Evolutionary conservation across 1,140 invertebrate genomes (phyloP).

Genomic region (Macrosteles quadrilineatus): DNA sequence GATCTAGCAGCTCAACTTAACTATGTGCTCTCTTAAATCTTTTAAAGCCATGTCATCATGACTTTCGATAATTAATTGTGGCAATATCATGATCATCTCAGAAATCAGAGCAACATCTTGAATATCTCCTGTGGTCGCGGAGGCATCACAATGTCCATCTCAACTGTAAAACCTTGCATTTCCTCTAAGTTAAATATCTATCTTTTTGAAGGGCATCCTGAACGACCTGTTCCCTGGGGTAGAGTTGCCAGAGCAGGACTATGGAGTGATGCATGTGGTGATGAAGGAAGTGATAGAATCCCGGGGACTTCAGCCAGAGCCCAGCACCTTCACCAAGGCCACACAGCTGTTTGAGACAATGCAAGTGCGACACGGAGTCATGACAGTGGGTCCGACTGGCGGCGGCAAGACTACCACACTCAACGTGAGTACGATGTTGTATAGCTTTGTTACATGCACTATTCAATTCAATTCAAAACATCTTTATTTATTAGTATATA

Average conservation of each 20-base stretch:
- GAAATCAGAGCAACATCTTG: too few relatives aligned
- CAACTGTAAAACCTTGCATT: too few relatives aligned
- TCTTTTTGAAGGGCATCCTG: constrained; percentile 73
- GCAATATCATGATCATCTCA: too few relatives aligned
- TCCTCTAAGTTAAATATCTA: too few relatives aligned
- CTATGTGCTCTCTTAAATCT: too few relatives aligned
- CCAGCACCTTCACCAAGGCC: constrained; percentile 69
- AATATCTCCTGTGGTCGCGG: too few relatives aligned
- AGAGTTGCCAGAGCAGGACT: constrained; percentile 74
- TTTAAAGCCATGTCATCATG: too few relatives aligned
- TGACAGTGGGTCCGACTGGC: constrained; percentile 88
- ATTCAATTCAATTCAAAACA: constrained; percentile 17
- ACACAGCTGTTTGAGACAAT: constrained; percentile 89
- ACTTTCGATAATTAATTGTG: too few relatives aligned
- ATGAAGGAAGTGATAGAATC: constrained; percentile 58
- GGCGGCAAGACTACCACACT: constrained; percentile 77
- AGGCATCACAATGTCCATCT: too few relatives aligned
- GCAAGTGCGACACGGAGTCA: constrained; percentile 90
- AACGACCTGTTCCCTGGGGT: constrained; percentile 88
- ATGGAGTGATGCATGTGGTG: constrained; percentile 66
- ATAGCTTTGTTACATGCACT: constrained; percentile 17
- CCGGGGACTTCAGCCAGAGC: constrained; percentile 61
- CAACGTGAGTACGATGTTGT: constrained; percentile 54
- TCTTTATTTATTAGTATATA: too few relatives aligned
- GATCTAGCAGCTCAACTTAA: too few relatives aligned